Conservation (phyloP, 2,888 invertebrate species). For the Trypoxylon attenuatum region DNA sequence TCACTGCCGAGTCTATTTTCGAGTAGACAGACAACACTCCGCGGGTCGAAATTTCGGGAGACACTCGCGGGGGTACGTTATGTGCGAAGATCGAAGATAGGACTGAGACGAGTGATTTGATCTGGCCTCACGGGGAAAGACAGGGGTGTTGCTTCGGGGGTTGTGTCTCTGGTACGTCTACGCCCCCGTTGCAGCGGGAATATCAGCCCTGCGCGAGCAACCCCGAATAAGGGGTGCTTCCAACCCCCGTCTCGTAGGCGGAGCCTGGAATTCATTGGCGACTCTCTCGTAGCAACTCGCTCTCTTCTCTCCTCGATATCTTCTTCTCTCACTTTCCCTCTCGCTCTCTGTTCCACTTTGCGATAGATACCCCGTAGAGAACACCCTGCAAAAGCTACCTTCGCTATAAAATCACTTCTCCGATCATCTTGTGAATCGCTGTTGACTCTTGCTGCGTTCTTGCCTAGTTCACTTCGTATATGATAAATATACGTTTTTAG, state of each 20-base stretch:
- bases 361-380: conserved; percentile 9
- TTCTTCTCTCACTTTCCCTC: not conserved
- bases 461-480: not conserved
- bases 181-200: conserved; percentile 63
- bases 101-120: conserved; percentile 65
- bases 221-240: conserved; percentile 45
- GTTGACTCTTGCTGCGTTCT: not conserved
- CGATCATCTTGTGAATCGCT: conserved; percentile 30
- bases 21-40: conserved; percentile 7
- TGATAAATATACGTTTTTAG: not conserved
- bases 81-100: conserved; percentile 58
- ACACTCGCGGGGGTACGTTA: conserved; percentile 26
- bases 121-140: conserved; percentile 54
- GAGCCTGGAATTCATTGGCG: conserved; percentile 57
- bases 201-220: conserved; percentile 61
- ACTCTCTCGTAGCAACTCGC: conserved; percentile 12
- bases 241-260: conserved; percentile 61
- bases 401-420: conserved; percentile 7
- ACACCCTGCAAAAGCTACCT: conserved; percentile 30
- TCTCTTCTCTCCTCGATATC: conserved; percentile 21
- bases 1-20: not conserved
- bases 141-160: conserved; percentile 52
- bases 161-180: conserved; percentile 60
- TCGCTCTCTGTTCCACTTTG: not conserved
- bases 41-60: not conserved